Percentiles rank a stretch among this genome's conserved stretches.
Conservation (phyloP, 1,140 invertebrate species). For the Drosophila repleta region DNA sequence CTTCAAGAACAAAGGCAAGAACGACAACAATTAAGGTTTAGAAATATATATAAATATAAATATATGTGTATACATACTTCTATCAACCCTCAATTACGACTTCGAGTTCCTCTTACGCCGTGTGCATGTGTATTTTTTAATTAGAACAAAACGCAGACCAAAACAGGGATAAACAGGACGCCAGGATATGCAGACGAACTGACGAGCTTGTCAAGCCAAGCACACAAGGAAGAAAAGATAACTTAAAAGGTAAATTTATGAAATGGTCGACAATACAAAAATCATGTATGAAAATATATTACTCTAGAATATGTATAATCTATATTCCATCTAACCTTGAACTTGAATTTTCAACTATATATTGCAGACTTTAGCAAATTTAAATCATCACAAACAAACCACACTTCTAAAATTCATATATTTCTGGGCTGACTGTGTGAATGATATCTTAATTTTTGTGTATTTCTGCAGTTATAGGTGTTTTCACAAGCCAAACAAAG, state of each 20-base stretch:
- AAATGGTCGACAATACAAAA: background rate
- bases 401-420: background rate
- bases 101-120: slow-evolving; percentile 36
- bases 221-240: background rate
- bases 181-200: slow-evolving; percentile 36
- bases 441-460: slow-evolving; percentile 20
- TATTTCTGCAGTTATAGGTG: slow-evolving; percentile 22
- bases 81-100: slow-evolving; percentile 69
- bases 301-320: too few relatives aligned
- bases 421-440: background rate
- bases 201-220: slow-evolving; percentile 15
- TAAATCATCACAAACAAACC: background rate
- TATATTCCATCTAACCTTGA: too few relatives aligned
- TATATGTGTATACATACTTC: slow-evolving; percentile 24
- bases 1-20: slow-evolving; percentile 58
- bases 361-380: too few relatives aligned
- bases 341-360: too few relatives aligned
- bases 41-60: background rate
- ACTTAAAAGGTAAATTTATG: slow-evolving; percentile 1
- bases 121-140: slow-evolving; percentile 58
- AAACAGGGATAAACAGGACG: slow-evolving; percentile 16
- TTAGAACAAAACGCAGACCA: slow-evolving; percentile 29
- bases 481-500: slow-evolving; percentile 32
- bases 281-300: slow-evolving; percentile 4
- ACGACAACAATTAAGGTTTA: slow-evolving; percentile 65